These are phyloP conservation scores for Natator depressus DNA, from an alignment of 2,113 vertebrate genomes.

Conservation along the genomic window DNA sequence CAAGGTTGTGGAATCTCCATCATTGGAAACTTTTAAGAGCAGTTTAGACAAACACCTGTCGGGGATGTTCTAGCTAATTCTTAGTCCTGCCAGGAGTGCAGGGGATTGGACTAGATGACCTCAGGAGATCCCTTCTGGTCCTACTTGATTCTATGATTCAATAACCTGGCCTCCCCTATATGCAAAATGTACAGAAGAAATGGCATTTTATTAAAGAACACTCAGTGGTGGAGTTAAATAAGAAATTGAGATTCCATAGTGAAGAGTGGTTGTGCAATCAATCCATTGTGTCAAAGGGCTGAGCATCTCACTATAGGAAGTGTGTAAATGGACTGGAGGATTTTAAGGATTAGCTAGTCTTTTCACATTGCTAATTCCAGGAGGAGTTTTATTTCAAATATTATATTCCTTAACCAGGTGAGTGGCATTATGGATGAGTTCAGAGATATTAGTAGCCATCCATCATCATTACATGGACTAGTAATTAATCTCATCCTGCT, in stretches of 20 bases:
- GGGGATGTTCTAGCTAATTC: too few relatives aligned
- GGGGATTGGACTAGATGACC: too few relatives aligned
- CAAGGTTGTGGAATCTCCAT: too few relatives aligned
- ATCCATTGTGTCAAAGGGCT: not conserved
- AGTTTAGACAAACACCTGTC: too few relatives aligned
- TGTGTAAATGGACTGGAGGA: not conserved
- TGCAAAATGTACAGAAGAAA: not conserved
- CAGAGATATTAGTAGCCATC: not conserved
- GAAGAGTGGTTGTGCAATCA: not conserved
- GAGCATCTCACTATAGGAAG: not conserved
- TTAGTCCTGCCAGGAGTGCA: too few relatives aligned
- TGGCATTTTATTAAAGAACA: not conserved
- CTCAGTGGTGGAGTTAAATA: not conserved
- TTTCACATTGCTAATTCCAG: not conserved
- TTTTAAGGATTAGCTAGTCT: not conserved
- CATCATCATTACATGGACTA: not conserved
- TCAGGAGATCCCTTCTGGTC: not conserved
- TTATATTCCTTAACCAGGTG: not conserved
- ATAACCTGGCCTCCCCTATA: not conserved
- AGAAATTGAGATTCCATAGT: not conserved
- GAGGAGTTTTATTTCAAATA: fast-evolving
- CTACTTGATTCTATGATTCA: not conserved
- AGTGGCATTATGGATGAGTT: not conserved
- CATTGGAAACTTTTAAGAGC: too few relatives aligned
- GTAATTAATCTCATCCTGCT: not conserved